Conservation (phyloP, 2,797 vertebrate genomes). For the Acanthurus lineatus region DNA sequence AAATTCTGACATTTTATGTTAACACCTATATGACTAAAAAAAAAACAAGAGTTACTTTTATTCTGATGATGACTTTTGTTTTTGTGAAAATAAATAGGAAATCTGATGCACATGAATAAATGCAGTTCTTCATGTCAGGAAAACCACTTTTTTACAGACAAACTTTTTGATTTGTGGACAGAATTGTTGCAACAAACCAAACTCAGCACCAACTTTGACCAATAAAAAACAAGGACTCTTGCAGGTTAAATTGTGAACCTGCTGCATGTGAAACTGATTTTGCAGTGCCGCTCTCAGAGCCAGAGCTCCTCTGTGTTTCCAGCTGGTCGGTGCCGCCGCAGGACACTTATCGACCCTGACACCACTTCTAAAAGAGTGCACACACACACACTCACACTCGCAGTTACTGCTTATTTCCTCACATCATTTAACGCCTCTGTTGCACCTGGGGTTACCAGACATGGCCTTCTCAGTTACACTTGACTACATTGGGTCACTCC, state of each 20-base stretch:
- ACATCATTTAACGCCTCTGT: slow-evolving; percentile 73
- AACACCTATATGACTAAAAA: too few relatives aligned
- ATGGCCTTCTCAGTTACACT: slow-evolving; percentile 76
- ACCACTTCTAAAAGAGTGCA: slow-evolving; percentile 38
- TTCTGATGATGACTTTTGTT: too few relatives aligned
- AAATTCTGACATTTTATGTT: too few relatives aligned
- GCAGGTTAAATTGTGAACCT: slow-evolving; percentile 23
- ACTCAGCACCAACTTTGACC: neutral
- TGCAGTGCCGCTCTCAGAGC: slow-evolving; percentile 9
- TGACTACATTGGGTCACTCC: slow-evolving; percentile 62
- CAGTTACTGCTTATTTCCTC: slow-evolving; percentile 74
- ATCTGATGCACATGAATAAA: too few relatives aligned
- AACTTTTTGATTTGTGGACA: neutral
- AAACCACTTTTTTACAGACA: neutral
- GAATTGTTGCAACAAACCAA: neutral
- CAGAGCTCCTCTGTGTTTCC: slow-evolving; percentile 47
- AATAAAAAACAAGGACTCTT: neutral
- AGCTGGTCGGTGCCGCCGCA: slow-evolving; percentile 55
- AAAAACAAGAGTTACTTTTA: too few relatives aligned
- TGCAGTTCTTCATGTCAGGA: neutral
- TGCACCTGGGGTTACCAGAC: slow-evolving; percentile 74
- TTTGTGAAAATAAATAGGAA: too few relatives aligned
- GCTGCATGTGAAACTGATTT: slow-evolving; percentile 49
- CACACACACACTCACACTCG: slow-evolving; percentile 29
- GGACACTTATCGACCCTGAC: slow-evolving; percentile 66